Conservation (phyloP, 2,888 invertebrate genomes). For the Euspilapteryx auroguttella region DNA sequence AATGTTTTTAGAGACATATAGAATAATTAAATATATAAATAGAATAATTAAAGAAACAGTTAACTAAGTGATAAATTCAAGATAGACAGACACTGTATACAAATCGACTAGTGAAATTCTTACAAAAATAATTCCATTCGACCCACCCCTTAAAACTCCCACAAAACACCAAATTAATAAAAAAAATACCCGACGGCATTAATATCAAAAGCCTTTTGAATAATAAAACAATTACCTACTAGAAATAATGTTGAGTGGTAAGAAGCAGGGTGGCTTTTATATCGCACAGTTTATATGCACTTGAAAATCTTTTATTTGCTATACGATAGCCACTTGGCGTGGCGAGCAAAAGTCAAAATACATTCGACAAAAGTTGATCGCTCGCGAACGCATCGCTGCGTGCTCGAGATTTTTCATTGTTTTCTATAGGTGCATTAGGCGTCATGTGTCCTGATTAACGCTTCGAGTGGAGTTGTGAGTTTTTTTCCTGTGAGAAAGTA, state of each 20-base stretch:
- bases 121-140: too few relatives aligned
- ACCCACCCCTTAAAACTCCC: too few relatives aligned
- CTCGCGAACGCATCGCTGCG: conserved; percentile 34
- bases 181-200: conserved; percentile 3
- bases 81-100: too few relatives aligned
- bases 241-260: too few relatives aligned
- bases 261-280: too few relatives aligned
- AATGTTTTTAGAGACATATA: too few relatives aligned
- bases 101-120: too few relatives aligned
- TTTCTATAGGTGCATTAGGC: conserved; percentile 19
- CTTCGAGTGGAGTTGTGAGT: not conserved
- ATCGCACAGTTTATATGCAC: too few relatives aligned
- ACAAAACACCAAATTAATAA: conserved; percentile 4
- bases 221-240: too few relatives aligned
- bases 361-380: not conserved
- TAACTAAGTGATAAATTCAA: too few relatives aligned
- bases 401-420: conserved; percentile 30
- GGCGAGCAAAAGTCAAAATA: conserved; percentile 1
- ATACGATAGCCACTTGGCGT: conserved; percentile 48
- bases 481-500: conserved; percentile 2
- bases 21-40: too few relatives aligned
- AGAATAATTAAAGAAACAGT: too few relatives aligned
- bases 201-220: conserved; percentile 8
- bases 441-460: conserved; percentile 2
- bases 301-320: conserved; percentile 12